Percentiles rank a stretch among this genome's conserved stretches.
phyloP scores from a whole-genome alignment of 2,888 invertebrate species.

The Frankliniella intonsa region DNA sequence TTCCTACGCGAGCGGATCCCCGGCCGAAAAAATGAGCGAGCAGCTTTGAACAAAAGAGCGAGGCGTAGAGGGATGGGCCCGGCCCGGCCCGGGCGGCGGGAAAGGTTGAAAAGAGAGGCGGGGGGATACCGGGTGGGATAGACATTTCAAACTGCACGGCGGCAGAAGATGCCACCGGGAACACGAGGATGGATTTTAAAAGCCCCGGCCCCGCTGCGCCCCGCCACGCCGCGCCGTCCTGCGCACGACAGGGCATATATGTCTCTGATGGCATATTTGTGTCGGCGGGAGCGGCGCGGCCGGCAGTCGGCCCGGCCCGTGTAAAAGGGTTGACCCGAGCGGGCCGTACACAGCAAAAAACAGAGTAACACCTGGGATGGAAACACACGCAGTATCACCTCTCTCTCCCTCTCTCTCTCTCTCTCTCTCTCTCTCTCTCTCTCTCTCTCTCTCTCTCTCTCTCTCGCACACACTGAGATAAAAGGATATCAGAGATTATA shows the following conservation, averaged over 20 bases:
- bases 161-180: too few species aligned
- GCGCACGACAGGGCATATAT: neutral
- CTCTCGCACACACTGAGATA: neutral
- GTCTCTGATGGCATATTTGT: constrained; percentile 9
- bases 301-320: neutral
- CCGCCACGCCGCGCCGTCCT: neutral
- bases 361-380: neutral
- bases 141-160: too few species aligned
- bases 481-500: too few species aligned
- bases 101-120: too few species aligned
- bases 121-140: too few species aligned
- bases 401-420: neutral
- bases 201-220: neutral
- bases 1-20: too few species aligned
- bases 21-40: too few species aligned
- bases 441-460: neutral
- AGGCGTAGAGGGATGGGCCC: too few species aligned
- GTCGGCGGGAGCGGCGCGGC: neutral
- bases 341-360: neutral
- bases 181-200: too few species aligned
- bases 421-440: neutral
- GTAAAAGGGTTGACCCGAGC: constrained; percentile 8
- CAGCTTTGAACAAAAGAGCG: too few species aligned
- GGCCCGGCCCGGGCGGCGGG: too few species aligned
- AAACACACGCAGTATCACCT: neutral